Evolutionary conservation across 2,888 invertebrate genomes (phyloP), one percentile per base, ranked within the genome.

Genomic region (Slavum lentiscoides): DNA sequence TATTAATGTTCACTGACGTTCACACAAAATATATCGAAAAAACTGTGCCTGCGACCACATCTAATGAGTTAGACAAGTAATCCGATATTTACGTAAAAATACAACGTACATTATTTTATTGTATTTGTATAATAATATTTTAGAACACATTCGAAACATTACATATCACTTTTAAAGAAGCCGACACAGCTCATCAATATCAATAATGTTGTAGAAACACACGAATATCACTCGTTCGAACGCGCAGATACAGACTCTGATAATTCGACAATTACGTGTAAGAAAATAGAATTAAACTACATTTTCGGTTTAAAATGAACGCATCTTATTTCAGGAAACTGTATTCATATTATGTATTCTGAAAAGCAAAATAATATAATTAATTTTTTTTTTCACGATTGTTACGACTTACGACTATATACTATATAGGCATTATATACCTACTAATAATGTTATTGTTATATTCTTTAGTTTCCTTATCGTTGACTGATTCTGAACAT

Each of bases 261-360:
- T 2, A 43, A 75, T 58, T 75, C 75, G 43, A 75, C 75, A 3
- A 75, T 75, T 19, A 75, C 75, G 15, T 75, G 75, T 75, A 75
- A 58, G 66, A 13, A 13, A 11, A 11, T 43, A 11, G 43, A 43
- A 49, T 49, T 3, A 13, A 1, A 3, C 13, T 15, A 13, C 11
- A 11, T 3, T 15, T 11, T 49, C 13, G 49, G 11, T 49, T 15
- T 11, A 49, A 13, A 13, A 49, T 13, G 7, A 49, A 49, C 7
- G 9, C 9, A 43, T 43, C 43, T 43, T 19, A 11, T 55, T n/a
- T 43, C 43, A 43, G 30, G 30, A 30, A 30, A 30, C 6, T 43
- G 43, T 43, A 43, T 43, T 43, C 9, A 9, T 43, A n/a, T n/a
- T n/a, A 43, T 43, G 43, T 43, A 43, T 43, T 43, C 43, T 43